Evolutionary conservation across 2,888 invertebrate species (phyloP).

Genomic region (Mantis religiosa): DNA sequence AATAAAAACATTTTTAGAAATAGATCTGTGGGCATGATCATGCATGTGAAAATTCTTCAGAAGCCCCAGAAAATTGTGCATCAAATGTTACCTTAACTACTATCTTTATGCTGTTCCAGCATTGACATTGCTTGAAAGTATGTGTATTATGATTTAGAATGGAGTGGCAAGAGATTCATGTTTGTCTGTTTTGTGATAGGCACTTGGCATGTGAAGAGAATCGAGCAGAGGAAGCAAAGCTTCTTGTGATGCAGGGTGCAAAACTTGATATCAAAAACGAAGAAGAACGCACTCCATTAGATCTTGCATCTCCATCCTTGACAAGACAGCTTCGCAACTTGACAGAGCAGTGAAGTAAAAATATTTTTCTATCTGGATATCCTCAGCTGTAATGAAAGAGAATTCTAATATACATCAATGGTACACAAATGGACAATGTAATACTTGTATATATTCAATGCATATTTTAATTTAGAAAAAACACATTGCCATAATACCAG

Average conservation of each 20-base stretch:
- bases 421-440: not conserved
- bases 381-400: not conserved
- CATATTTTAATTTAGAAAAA: no score
- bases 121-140: not conserved
- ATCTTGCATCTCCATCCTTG: conserved; percentile 44
- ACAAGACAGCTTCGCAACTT: conserved; percentile 23
- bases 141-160: not conserved
- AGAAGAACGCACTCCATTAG: conserved; percentile 62
- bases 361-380: not conserved
- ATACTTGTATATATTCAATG: no score
- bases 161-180: not conserved
- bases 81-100: no score
- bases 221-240: conserved; percentile 60
- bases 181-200: conserved; percentile 43
- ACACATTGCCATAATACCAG: no score
- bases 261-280: conserved; percentile 57
- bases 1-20: no score
- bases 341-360: conserved; percentile 4
- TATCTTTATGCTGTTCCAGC: no score
- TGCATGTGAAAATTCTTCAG: no score
- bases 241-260: conserved; percentile 64
- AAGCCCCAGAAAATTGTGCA: no score
- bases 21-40: no score
- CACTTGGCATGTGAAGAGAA: conserved; percentile 82
- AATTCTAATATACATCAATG: not conserved